phyloP scores from a whole-genome alignment of 2,888 invertebrate genomes.

The Coleophora deauratella region DNA sequence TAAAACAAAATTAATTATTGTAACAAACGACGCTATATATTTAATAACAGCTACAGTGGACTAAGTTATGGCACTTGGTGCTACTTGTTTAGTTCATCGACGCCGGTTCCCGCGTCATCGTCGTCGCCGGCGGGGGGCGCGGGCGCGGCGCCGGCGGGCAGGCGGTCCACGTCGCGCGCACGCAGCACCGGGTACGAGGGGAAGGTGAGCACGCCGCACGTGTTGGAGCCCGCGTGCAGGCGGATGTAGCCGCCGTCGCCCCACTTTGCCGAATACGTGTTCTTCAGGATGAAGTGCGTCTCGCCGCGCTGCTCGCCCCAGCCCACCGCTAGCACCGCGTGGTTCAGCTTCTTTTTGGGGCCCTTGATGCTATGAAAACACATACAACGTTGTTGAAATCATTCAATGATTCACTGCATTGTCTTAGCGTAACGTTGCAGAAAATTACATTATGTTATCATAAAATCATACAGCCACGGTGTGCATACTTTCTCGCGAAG shows the following conservation, averaged over 20 bases:
- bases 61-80: background rate
- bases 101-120: constrained; percentile 5
- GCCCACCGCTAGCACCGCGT: constrained; percentile 57
- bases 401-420: no score
- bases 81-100: background rate
- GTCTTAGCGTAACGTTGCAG: no score
- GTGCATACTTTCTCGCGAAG: no score
- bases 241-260: constrained; percentile 48
- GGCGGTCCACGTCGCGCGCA: constrained; percentile 30
- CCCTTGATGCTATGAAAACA: constrained; percentile 29
- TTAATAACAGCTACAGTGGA: no score
- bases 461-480: no score
- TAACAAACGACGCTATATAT: no score
- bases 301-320: constrained; percentile 40
- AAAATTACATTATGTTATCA: no score
- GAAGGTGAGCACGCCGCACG: constrained; percentile 46
- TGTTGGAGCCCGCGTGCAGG: constrained; percentile 43
- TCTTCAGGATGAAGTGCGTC: constrained; percentile 54
- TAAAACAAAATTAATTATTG: no score
- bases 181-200: constrained; percentile 46
- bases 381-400: no score
- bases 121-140: constrained; percentile 7
- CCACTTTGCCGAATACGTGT: constrained; percentile 50
- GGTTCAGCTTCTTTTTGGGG: constrained; percentile 25
- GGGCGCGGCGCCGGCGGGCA: constrained; percentile 13